Conservation (phyloP, 2,113 vertebrate genomes). For the Nansenia antarctica region DNA sequence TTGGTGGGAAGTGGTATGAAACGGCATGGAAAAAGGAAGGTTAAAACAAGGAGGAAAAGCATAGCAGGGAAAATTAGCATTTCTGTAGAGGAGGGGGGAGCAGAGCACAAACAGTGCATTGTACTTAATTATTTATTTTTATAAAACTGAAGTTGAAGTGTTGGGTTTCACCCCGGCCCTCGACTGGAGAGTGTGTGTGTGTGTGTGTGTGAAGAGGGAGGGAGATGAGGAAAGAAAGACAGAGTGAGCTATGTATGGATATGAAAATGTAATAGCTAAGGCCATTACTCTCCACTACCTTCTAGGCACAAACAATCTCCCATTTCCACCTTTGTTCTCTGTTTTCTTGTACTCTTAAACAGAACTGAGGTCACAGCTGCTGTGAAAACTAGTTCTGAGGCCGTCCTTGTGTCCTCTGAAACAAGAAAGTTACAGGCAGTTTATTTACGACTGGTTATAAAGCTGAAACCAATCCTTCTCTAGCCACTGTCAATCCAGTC, state of each 20-base stretch:
- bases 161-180: constrained; percentile 57
- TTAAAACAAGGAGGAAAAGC: constrained; percentile 44
- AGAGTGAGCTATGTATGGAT: constrained; percentile 39
- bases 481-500: constrained; percentile 17
- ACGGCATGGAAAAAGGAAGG: constrained; percentile 53
- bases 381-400: constrained; percentile 21
- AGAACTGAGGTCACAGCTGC: constrained; percentile 20
- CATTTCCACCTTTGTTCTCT: constrained; percentile 24
- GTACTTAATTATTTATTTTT: constrained; percentile 68
- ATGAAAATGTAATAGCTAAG: constrained; percentile 48
- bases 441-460: constrained; percentile 6
- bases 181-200: constrained; percentile 25
- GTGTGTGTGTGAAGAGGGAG: constrained; percentile 29
- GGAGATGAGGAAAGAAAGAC: constrained; percentile 20
- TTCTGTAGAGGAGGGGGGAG: constrained; percentile 43
- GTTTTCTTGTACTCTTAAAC: constrained; percentile 9
- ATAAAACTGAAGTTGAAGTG: constrained; percentile 53
- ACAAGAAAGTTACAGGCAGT: too few relatives aligned
- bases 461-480: constrained; percentile 18
- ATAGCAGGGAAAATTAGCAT: constrained; percentile 49
- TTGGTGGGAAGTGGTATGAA: constrained; percentile 66
- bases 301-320: constrained; percentile 28
- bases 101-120: constrained; percentile 66
- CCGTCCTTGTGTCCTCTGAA: too few relatives aligned
- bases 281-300: constrained; percentile 29